These are phyloP conservation scores for Hipparchia semele DNA, from an alignment of 2,888 invertebrate genomes.

Conservation along the genomic window DNA sequence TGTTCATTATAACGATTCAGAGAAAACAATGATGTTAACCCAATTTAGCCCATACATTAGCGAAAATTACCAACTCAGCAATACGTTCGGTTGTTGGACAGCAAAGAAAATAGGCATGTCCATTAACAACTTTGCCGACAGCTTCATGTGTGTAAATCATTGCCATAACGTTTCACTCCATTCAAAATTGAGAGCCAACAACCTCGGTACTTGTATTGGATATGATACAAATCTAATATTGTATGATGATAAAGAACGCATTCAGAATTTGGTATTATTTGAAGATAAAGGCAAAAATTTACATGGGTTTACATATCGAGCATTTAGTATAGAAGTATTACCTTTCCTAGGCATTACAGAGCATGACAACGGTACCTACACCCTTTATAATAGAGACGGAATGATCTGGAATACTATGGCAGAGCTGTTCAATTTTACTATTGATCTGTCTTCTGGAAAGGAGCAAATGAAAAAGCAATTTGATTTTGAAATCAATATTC, in stretches of 20 bases:
- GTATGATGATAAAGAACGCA: constrained; percentile 40
- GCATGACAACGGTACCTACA: constrained; percentile 53
- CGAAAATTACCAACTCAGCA: constrained; percentile 49
- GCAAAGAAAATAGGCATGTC: constrained; percentile 55
- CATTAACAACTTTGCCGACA: constrained; percentile 51
- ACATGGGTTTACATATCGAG: constrained; percentile 57
- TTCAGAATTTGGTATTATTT: constrained; percentile 50
- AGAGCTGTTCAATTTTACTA: constrained; percentile 63
- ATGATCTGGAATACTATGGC: constrained; percentile 64
- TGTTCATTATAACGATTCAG: constrained; percentile 53
- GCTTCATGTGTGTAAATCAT: constrained; percentile 57
- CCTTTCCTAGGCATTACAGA: constrained; percentile 58
- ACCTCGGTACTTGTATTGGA: constrained; percentile 68
- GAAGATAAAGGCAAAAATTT: constrained; percentile 61
- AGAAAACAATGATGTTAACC: constrained; percentile 48
- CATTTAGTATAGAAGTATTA: constrained; percentile 52
- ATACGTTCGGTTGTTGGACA: constrained; percentile 62
- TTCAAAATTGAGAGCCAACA: constrained; percentile 53
- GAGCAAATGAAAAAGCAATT: constrained; percentile 54
- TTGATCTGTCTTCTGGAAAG: constrained; percentile 56
- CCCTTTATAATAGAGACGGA: constrained; percentile 62
- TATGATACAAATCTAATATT: constrained; percentile 48
- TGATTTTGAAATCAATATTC: constrained; percentile 59
- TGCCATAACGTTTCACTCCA: constrained; percentile 59
- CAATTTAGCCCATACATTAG: constrained; percentile 58